phyloP scores from a whole-genome alignment of 2,113 vertebrate species.

The Hucho hucho region DNA sequence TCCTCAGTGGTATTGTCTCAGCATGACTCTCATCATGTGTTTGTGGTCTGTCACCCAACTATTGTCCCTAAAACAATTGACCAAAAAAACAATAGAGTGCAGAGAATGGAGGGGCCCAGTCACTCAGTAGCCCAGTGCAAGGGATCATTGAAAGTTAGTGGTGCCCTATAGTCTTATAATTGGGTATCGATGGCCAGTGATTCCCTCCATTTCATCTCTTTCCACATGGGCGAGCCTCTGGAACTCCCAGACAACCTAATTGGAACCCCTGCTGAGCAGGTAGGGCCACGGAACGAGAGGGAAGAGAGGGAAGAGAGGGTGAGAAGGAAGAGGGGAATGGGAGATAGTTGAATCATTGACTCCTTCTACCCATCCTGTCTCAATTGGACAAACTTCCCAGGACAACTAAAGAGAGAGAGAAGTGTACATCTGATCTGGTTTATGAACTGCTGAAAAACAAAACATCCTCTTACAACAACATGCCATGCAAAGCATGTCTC shows the following conservation, averaged over 20 bases:
- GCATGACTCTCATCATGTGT: conserved; percentile 53
- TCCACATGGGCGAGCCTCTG: conserved; percentile 68
- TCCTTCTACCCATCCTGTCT: conserved; percentile 33
- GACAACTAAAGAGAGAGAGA: conserved; percentile 22
- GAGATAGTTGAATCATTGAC: conserved; percentile 23
- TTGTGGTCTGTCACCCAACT: conserved; percentile 40
- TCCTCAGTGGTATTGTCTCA: conserved; percentile 54
- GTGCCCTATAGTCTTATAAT: conserved; percentile 59
- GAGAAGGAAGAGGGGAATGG: background rate
- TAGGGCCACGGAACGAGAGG: conserved; percentile 39
- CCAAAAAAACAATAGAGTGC: conserved; percentile 32
- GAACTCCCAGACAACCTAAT: conserved; percentile 72
- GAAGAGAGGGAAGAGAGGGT: conserved; percentile 9
- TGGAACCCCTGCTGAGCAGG: conserved; percentile 67
- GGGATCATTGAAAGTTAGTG: conserved; percentile 45
- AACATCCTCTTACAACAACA: no score
- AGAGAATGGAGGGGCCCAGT: conserved; percentile 10
- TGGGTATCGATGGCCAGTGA: conserved; percentile 74
- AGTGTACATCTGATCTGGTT: no score
- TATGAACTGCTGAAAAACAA: no score
- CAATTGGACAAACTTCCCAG: conserved; percentile 56
- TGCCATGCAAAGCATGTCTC: no score
- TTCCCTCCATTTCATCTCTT: conserved; percentile 67
- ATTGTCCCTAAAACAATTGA: conserved; percentile 57
- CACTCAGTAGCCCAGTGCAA: conserved; percentile 15